Conservation (phyloP, 1,140 invertebrate genomes). For the Cydia splendana region DNA sequence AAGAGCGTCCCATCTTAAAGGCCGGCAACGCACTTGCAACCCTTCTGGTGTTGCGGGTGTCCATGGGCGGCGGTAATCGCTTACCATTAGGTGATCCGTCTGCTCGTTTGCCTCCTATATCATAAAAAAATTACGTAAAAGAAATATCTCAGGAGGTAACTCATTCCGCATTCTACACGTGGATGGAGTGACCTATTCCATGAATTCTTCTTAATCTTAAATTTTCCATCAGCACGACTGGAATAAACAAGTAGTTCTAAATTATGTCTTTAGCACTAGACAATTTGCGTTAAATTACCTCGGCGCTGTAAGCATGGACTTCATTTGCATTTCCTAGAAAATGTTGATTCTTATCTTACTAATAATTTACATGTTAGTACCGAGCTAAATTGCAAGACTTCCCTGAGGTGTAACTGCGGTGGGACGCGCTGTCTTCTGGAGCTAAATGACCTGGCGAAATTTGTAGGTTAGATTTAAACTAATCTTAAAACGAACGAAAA, state of each 20-base stretch:
- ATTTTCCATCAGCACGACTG: neutral
- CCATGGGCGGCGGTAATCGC: no score
- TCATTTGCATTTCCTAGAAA: conserved; percentile 32
- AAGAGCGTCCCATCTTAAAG: no score
- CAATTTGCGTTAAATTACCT: conserved; percentile 7
- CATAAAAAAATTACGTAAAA: no score
- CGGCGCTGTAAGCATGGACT: neutral
- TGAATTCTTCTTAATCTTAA: neutral
- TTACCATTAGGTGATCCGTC: no score
- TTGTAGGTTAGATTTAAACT: neutral
- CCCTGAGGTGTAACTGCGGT: conserved; percentile 8
- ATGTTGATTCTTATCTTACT: conserved; percentile 29
- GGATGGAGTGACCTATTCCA: neutral
- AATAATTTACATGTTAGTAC: conserved; percentile 25
- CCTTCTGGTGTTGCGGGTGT: no score
- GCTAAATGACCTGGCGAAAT: neutral
- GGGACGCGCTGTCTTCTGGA: neutral
- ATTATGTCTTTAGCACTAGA: neutral
- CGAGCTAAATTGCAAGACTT: conserved; percentile 1
- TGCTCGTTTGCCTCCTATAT: no score
- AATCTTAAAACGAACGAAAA: no score
- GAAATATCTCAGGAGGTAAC: no score
- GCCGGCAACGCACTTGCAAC: no score
- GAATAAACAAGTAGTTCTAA: neutral
- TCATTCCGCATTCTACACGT: no score